Percentiles rank a stretch among this genome's conserved stretches.
phyloP scores from a whole-genome alignment of 2,888 invertebrate genomes.

The Drosophila nigricruria region DNA sequence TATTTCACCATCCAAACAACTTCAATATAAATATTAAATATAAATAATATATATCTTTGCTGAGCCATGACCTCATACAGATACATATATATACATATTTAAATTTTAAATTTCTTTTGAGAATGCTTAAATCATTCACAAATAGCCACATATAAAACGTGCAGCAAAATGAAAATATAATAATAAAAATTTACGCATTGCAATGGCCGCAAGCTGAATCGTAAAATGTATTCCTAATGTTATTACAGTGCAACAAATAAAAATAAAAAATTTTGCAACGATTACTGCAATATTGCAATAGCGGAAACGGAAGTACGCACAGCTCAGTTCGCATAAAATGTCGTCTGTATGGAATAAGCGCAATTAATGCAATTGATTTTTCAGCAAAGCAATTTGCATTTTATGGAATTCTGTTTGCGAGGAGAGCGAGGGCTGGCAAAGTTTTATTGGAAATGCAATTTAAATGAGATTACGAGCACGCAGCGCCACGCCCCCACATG shows the following conservation, averaged over 20 bases:
- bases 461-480: constrained; percentile 56
- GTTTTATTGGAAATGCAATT: constrained; percentile 56
- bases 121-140: background rate
- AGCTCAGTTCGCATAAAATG: constrained; percentile 26
- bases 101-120: background rate
- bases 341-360: constrained; percentile 26
- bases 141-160: background rate
- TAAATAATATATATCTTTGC: too few relatives aligned
- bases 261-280: constrained; percentile 1
- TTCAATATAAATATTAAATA: too few relatives aligned
- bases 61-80: too few relatives aligned
- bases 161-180: background rate
- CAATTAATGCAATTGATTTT: constrained; percentile 61
- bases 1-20: too few relatives aligned
- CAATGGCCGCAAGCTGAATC: background rate
- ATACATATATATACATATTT: background rate
- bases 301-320: constrained; percentile 51
- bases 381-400: constrained; percentile 37
- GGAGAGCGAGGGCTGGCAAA: constrained; percentile 3
- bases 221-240: background rate
- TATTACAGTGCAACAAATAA: constrained; percentile 14
- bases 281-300: constrained; percentile 9
- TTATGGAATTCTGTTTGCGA: constrained; percentile 3
- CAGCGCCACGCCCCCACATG: constrained; percentile 40
- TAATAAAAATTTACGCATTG: background rate